Evolutionary conservation across 2,113 vertebrate genomes (phyloP).

Genomic region (Lagenorhynchus albirostris): DNA sequence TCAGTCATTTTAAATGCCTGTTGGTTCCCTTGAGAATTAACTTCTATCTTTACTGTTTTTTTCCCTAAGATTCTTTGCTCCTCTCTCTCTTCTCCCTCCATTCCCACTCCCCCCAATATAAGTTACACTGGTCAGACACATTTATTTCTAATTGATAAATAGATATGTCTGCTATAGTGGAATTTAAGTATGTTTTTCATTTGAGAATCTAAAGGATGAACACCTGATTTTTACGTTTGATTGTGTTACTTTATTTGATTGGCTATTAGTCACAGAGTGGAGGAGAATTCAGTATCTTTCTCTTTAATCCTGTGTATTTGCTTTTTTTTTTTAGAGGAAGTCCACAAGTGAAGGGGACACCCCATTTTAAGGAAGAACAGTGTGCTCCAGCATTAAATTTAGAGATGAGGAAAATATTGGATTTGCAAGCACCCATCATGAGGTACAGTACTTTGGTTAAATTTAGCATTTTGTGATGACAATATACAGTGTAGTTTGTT

Average conservation of each 20-base stretch:
- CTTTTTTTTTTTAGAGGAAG: slow-evolving; percentile 87
- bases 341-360: slow-evolving; percentile 91
- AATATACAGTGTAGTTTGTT: neutral
- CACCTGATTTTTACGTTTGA: neutral
- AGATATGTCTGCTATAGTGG: neutral
- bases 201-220: slow-evolving; percentile 23
- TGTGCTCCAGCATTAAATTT: slow-evolving; percentile 94
- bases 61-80: neutral
- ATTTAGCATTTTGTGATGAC: neutral
- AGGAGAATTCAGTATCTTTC: slow-evolving; percentile 23
- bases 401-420: slow-evolving; percentile 95
- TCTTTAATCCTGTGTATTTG: slow-evolving; percentile 38
- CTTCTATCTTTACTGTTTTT: neutral
- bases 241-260: slow-evolving; percentile 10
- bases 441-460: slow-evolving; percentile 82
- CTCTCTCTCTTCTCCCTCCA: neutral
- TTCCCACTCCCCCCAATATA: neutral
- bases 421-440: slow-evolving; percentile 95
- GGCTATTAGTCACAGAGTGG: neutral
- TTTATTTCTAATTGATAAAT: neutral
- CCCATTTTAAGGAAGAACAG: slow-evolving; percentile 97
- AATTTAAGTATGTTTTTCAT: slow-evolving; percentile 20
- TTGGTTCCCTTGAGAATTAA: slow-evolving; percentile 14
- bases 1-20: neutral
- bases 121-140: neutral